phyloP scores from a whole-genome alignment of 2,888 invertebrate species.

The Ectemnius cavifrons region DNA sequence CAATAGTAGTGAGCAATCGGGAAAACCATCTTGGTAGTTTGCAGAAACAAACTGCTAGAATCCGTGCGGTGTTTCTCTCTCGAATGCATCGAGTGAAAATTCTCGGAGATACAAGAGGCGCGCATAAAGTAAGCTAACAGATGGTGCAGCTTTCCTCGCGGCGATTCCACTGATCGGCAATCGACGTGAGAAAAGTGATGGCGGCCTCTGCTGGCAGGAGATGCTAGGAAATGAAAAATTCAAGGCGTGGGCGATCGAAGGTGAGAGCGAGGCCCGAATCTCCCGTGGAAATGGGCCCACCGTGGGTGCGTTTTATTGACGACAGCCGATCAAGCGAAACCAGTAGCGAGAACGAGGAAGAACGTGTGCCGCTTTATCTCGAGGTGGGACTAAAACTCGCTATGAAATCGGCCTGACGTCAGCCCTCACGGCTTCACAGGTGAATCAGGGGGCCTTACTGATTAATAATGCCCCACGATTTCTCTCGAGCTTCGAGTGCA shows the following conservation, averaged over 20 bases:
- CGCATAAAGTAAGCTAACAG: too few species aligned
- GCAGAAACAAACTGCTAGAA: too few species aligned
- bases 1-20: too few species aligned
- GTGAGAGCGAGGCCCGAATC: conserved; percentile 11
- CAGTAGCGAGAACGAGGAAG: not conserved
- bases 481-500: conserved; percentile 32
- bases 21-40: too few species aligned
- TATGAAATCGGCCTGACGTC: conserved; percentile 20
- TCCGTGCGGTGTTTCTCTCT: too few species aligned
- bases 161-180: too few species aligned
- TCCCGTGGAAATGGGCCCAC: conserved; percentile 8
- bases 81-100: too few species aligned
- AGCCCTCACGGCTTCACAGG: conserved; percentile 4
- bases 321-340: conserved; percentile 11
- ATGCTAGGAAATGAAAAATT: conserved; percentile 14
- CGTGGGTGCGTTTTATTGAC: conserved; percentile 18
- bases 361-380: conserved; percentile 11
- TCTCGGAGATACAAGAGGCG: too few species aligned
- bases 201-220: not conserved
- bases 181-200: not conserved
- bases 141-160: too few species aligned
- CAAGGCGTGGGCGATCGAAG: conserved; percentile 17
- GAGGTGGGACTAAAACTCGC: conserved; percentile 5
- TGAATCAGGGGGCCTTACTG: conserved; percentile 16
- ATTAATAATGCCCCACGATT: conserved; percentile 34